A percentile compares a stretch with the other conserved stretches of the same genome.
Conservation (phyloP, 2,888 invertebrate genomes). For the Agrenia bidenticulata region DNA sequence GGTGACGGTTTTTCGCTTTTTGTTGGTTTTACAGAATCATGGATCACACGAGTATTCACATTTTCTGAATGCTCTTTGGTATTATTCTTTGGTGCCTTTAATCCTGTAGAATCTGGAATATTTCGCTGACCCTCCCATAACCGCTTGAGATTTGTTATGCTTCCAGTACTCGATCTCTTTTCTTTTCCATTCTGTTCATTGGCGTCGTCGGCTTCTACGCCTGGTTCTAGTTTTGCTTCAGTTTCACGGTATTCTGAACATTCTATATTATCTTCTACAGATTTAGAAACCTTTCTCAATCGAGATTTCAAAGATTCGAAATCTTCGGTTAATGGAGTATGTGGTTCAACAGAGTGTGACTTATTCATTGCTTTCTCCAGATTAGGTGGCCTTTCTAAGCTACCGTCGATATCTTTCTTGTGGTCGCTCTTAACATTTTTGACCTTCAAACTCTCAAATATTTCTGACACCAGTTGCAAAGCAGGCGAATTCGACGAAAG, state of each 20-base stretch:
- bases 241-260: slow-evolving; percentile 33
- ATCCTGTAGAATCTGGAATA: slow-evolving; percentile 12
- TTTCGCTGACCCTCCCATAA: slow-evolving; percentile 73
- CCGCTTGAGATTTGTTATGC: slow-evolving; percentile 87
- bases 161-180: slow-evolving; percentile 86
- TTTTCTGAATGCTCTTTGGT: slow-evolving; percentile 31
- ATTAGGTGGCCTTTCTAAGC: not conserved
- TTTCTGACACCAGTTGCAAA: slow-evolving; percentile 76
- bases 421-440: slow-evolving; percentile 57
- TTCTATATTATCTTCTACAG: slow-evolving; percentile 41
- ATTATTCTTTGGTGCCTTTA: slow-evolving; percentile 36
- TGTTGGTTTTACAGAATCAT: slow-evolving; percentile 20
- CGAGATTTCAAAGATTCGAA: slow-evolving; percentile 69
- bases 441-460: slow-evolving; percentile 79
- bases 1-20: slow-evolving; percentile 24
- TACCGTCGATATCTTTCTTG: slow-evolving; percentile 23
- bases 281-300: slow-evolving; percentile 69
- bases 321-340: slow-evolving; percentile 39
- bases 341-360: slow-evolving; percentile 22
- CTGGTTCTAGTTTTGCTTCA: slow-evolving; percentile 11
- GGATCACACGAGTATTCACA: slow-evolving; percentile 1
- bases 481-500: slow-evolving; percentile 69
- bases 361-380: slow-evolving; percentile 25
- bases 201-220: slow-evolving; percentile 32
- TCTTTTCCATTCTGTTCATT: slow-evolving; percentile 65